Evolutionary conservation across 2,797 vertebrate species (phyloP).

Genomic region (Semaprochilodus insignis): DNA sequence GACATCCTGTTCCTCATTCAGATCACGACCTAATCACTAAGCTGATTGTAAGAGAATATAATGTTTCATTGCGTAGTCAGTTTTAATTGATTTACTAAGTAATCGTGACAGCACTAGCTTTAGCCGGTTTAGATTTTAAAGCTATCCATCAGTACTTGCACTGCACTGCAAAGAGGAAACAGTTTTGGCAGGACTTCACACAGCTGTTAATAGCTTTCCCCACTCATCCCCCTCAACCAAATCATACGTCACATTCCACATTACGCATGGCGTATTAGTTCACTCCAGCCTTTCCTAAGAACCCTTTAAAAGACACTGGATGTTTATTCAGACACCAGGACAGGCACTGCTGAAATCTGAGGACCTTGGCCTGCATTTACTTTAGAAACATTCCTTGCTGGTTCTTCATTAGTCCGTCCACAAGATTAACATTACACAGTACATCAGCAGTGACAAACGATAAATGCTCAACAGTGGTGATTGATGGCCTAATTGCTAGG

Average conservation of each 20-base stretch:
- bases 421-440: background rate
- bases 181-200: background rate
- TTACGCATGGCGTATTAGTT: background rate
- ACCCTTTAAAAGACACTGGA: background rate
- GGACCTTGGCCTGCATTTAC: background rate
- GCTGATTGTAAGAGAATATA: too few species aligned
- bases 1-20: too few species aligned
- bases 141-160: too few species aligned
- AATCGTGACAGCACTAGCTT: too few species aligned
- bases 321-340: background rate
- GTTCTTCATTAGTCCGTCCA: background rate
- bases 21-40: too few species aligned
- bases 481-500: too few species aligned
- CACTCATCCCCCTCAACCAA: background rate
- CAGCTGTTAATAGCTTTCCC: background rate
- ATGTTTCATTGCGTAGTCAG: too few species aligned
- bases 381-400: background rate
- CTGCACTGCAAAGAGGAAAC: too few species aligned
- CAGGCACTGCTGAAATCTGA: background rate
- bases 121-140: too few species aligned
- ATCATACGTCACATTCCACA: constrained; percentile 4
- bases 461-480: too few species aligned
- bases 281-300: background rate
- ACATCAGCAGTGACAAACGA: background rate
- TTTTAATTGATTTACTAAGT: too few species aligned